Conservation (phyloP, 92 coral and sea anemone species). For the Epizoanthus fatuus region DNA sequence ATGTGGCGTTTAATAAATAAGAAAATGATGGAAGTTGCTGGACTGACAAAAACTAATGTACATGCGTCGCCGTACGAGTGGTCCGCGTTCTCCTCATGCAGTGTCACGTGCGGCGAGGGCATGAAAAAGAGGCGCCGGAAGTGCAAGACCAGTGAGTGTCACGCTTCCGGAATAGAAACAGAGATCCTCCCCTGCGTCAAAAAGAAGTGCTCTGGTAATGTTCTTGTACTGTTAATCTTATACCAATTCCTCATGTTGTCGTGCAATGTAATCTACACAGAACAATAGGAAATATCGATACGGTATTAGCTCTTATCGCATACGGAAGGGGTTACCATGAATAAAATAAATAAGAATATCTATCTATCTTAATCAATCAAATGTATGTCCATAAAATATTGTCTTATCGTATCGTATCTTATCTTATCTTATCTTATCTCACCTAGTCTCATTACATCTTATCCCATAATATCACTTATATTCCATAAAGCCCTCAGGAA, state of each 20-base stretch:
- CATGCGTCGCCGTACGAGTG: conserved; percentile 60
- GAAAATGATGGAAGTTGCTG: conserved; percentile 25
- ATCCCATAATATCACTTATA: no score
- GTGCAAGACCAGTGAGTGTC: conserved; percentile 83
- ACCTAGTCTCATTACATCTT: no score
- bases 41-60: not conserved
- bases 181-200: conserved; percentile 86
- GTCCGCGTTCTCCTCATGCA: conserved; percentile 88
- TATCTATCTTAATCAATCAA: no score
- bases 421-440: no score
- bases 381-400: no score
- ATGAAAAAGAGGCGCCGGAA: conserved; percentile 87
- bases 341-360: no score
- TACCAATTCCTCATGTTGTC: not conserved
- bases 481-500: no score
- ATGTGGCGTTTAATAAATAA: conserved; percentile 33
- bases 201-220: conserved; percentile 80
- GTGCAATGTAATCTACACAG: not conserved
- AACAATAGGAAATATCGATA: no score
- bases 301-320: no score
- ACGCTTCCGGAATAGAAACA: conserved; percentile 79
- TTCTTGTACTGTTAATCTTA: not conserved
- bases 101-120: conserved; percentile 94
- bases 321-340: no score
- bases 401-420: no score